Conservation (phyloP, 2,797 vertebrate genomes). For the Enteromius unitaeniatus region DNA sequence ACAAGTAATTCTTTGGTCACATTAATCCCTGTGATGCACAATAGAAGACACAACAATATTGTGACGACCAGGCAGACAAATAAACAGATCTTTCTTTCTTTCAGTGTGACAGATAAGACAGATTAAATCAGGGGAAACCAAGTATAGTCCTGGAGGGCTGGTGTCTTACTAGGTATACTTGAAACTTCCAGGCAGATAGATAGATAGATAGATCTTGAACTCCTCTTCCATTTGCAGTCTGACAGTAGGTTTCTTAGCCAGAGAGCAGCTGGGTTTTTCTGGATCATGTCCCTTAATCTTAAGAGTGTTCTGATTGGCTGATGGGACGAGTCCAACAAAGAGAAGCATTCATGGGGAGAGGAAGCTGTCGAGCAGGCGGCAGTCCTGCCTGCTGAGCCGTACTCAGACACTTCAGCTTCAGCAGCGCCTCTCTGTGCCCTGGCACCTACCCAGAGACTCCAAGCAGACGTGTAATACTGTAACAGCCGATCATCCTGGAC, state of each 20-base stretch:
- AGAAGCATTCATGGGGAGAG: constrained; percentile 34
- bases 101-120: neutral
- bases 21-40: neutral
- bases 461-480: constrained; percentile 6
- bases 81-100: neutral
- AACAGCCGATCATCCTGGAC: constrained; percentile 6
- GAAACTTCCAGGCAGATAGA: neutral
- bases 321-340: constrained; percentile 43
- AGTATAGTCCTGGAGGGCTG: too few relatives aligned
- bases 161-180: too few relatives aligned
- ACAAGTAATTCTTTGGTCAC: neutral
- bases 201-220: neutral
- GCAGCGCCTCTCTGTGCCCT: constrained; percentile 5
- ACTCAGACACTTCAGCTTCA: constrained; percentile 38
- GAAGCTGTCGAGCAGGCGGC: constrained; percentile 25
- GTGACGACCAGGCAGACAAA: neutral
- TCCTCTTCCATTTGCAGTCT: neutral
- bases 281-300: constrained; percentile 28
- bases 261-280: constrained; percentile 35
- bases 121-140: too few relatives aligned
- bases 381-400: neutral
- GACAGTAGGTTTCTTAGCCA: neutral
- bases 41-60: neutral
- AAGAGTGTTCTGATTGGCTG: constrained; percentile 32
- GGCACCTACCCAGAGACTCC: constrained; percentile 2